Conservation (phyloP, 2,113 vertebrate species). For the Cyprichromis sp. region DNA sequence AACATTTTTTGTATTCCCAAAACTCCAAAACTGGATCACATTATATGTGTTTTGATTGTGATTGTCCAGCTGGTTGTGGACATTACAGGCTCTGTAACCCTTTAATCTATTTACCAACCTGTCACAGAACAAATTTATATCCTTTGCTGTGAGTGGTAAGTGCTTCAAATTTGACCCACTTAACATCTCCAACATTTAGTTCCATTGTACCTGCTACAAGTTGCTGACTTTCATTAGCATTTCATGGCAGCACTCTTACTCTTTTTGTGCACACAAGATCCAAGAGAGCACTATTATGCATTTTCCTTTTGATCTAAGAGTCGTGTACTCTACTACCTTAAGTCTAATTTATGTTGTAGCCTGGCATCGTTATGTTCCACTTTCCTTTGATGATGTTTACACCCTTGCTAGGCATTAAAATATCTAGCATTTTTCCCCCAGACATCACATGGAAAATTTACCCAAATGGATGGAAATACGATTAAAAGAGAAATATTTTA, state of each 20-base stretch:
- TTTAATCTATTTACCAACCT: not conserved
- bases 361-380: not conserved
- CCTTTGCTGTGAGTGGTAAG: not conserved
- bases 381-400: not conserved
- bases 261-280: not conserved
- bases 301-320: not conserved
- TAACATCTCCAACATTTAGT: not conserved
- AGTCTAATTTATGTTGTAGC: not conserved
- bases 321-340: not conserved
- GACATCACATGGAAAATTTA: not conserved
- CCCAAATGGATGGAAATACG: not conserved
- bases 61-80: not conserved
- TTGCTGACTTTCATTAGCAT: not conserved
- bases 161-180: not conserved
- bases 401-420: not conserved
- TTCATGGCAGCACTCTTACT: not conserved
- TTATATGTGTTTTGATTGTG: not conserved
- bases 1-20: not conserved
- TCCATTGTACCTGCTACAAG: not conserved
- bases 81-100: not conserved
- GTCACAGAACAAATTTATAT: not conserved
- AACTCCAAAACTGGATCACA: not conserved
- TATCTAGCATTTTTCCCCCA: not conserved
- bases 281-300: not conserved
- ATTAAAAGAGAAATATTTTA: not conserved